Conservation (phyloP, 2,113 vertebrate species). For the Heterotis niloticus region DNA sequence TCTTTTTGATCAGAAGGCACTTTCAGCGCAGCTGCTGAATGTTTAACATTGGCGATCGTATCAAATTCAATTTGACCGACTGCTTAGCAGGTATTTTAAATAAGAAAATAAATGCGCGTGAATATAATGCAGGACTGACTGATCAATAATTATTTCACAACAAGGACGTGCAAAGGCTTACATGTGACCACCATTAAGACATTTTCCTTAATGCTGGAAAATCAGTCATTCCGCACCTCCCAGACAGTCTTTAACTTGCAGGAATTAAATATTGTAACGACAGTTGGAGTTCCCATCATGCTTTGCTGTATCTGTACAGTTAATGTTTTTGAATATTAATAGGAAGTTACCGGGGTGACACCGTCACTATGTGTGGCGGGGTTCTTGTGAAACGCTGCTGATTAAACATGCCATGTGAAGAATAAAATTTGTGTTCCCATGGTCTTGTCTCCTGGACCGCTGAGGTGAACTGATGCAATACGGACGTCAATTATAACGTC, state of each 20-base stretch:
- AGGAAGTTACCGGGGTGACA: no score
- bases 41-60: background rate
- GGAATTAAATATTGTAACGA: background rate
- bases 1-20: background rate
- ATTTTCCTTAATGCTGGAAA: background rate
- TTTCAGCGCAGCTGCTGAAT: background rate
- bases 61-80: constrained; percentile 5
- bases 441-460: no score
- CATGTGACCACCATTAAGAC: background rate
- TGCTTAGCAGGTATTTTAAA: background rate
- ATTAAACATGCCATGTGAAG: no score
- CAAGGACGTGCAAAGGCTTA: background rate
- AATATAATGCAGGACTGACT: background rate
- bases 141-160: background rate
- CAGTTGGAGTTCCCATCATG: no score
- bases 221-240: background rate
- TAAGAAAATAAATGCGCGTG: background rate
- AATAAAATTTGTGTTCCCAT: no score
- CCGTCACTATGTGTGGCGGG: no score
- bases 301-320: no score
- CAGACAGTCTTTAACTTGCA: constrained; percentile 2
- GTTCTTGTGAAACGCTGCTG: no score
- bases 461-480: no score
- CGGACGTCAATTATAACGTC: constrained; percentile 13
- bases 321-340: no score